Percentiles rank a stretch among this genome's conserved stretches.
These are phyloP conservation scores for Zaprionus ghesquierei DNA, from an alignment of 1,140 invertebrate species.

Conservation along the genomic window DNA sequence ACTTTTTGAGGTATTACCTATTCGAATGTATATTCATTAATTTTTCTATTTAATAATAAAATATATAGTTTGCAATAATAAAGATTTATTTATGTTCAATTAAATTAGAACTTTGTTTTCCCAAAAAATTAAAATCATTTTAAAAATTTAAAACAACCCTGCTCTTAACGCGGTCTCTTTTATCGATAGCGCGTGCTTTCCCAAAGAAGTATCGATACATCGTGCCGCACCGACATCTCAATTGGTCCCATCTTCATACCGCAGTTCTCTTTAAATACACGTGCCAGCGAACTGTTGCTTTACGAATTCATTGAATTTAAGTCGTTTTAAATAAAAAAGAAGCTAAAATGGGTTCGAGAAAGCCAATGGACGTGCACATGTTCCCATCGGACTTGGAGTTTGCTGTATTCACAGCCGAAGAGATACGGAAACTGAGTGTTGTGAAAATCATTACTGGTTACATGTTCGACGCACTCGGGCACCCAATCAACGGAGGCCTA, in stretches of 20 bases:
- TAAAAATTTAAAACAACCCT: slow-evolving; percentile 8
- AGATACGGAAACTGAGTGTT: slow-evolving; percentile 94
- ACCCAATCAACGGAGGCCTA: slow-evolving; percentile 91
- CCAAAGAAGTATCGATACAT: neutral
- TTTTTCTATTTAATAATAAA: slow-evolving; percentile 25
- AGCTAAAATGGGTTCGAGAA: slow-evolving; percentile 56
- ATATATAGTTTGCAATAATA: neutral
- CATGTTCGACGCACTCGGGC: slow-evolving; percentile 93
- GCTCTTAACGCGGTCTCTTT: neutral
- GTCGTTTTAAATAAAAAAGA: neutral
- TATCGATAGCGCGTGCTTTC: neutral
- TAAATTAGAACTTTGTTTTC: neutral
- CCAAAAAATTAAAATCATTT: neutral
- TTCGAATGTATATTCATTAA: slow-evolving; percentile 30
- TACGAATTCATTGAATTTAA: neutral
- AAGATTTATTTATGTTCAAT: neutral
- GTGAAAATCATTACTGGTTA: slow-evolving; percentile 91
- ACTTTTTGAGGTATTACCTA: slow-evolving; percentile 1
- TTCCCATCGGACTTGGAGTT: slow-evolving; percentile 84
- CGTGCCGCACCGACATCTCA: neutral
- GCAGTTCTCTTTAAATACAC: slow-evolving; percentile 32
- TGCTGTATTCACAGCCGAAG: slow-evolving; percentile 89
- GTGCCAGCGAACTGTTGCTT: slow-evolving; percentile 25
- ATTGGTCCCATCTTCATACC: neutral
- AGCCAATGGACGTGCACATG: slow-evolving; percentile 55